Evolutionary conservation across 2,113 vertebrate species (phyloP), one percentile per base, ranked within the genome.

Genomic region (Isurus oxyrinchus): DNA sequence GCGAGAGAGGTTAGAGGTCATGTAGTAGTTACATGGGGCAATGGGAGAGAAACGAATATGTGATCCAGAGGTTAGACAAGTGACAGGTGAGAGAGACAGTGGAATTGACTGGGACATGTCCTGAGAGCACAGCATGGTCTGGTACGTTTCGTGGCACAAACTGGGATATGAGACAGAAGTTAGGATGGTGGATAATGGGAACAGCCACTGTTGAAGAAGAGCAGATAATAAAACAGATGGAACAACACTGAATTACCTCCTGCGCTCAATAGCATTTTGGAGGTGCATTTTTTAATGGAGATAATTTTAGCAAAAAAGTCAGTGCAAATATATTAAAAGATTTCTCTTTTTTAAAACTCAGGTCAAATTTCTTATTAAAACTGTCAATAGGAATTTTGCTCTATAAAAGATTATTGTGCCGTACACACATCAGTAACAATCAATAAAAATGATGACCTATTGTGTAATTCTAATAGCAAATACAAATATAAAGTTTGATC

Each of bases 1-100:
- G 96, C 97, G 97, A 86, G 97, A 96, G 31, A 97, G 96, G 61
- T 96, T 97, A 72, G 96, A 96, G 96, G 96, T 97, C 96, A 96
- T 91, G 3, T 96, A 97, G 96, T 96, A 25, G 0, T 97, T 97
- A 88, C 31, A 96, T 49, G 57, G 66, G 69, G 96, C 91, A 94
- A 97, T 95, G 90, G 97, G 97, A 96, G 96, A 97, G 96, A 98
- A 96, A 66, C 97, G 97, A 87, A 96, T 97, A 96, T 98, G 98
- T 93, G 97, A 97, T 97, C 97, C 96, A 19, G 97, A 96, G 81
- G 94, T 97, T 96, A 97, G 96, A 96, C 93, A 97, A 86, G 97
- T 96, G 61, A 97, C 53, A 0, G 97, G 96, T 10, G 97, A 97
- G 84, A 97, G 0, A 7, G 96, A 96, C 0, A 94, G 96, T 95